A percentile compares a stretch with the other conserved stretches of the same genome.
phyloP scores from a whole-genome alignment of 1,140 invertebrate species.

The Babylonia areolata region DNA sequence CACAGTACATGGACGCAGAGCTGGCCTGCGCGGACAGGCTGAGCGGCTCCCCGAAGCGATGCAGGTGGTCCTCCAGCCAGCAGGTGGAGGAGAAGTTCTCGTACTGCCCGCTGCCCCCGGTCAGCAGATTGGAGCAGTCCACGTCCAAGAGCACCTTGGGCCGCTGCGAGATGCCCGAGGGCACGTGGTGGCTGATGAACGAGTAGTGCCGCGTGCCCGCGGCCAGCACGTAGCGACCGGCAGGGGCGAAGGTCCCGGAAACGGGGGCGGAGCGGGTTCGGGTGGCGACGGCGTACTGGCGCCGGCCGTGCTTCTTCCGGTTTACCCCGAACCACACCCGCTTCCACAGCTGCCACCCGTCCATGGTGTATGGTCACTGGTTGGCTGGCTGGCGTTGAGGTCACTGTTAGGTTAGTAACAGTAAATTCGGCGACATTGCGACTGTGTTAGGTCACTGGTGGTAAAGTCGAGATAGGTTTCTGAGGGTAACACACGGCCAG shows the following conservation, averaged over 20 bases:
- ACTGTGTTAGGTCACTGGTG: too few species aligned
- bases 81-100: constrained; percentile 55
- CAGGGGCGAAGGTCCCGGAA: background rate
- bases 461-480: too few species aligned
- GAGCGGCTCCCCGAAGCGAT: constrained; percentile 45
- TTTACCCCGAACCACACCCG: background rate
- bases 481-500: too few species aligned
- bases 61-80: constrained; percentile 53
- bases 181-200: background rate
- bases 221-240: background rate
- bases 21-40: background rate
- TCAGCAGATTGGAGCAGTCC: constrained; percentile 46
- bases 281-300: background rate
- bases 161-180: constrained; percentile 6
- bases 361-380: background rate
- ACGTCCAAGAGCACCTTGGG: constrained; percentile 49
- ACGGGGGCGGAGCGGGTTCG: background rate
- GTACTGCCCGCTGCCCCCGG: constrained; percentile 36
- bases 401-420: too few species aligned
- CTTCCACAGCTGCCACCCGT: constrained; percentile 2
- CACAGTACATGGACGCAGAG: background rate
- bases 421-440: too few species aligned
- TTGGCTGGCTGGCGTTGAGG: too few species aligned
- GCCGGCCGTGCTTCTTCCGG: background rate
- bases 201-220: background rate